A percentile compares a stretch with the other conserved stretches of the same genome.
Conservation (phyloP, 2,113 vertebrate genomes). For the Nothoprocta perdicaria region DNA sequence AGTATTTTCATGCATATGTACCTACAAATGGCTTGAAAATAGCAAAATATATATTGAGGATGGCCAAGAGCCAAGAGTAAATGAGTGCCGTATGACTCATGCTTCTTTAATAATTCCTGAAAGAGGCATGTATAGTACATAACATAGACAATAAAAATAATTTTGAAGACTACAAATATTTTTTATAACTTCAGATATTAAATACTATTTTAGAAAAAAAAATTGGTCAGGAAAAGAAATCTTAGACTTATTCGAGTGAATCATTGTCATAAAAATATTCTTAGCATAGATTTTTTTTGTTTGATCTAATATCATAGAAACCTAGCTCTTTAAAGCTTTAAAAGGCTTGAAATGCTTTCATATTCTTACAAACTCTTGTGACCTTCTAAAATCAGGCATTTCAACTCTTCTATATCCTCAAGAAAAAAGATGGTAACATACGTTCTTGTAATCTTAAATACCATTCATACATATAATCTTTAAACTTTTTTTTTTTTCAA, state of each 20-base stretch:
- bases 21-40: conserved; percentile 77
- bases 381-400: conserved; percentile 44
- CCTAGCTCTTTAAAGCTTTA: conserved; percentile 46
- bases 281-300: conserved; percentile 65
- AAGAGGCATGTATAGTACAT: conserved; percentile 73
- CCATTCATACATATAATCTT: neutral
- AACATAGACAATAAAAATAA: conserved; percentile 77
- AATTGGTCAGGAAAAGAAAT: conserved; percentile 70
- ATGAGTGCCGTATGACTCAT: conserved; percentile 64
- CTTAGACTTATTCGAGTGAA: conserved; percentile 61
- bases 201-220: conserved; percentile 78
- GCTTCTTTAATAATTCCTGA: conserved; percentile 75
- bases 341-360: conserved; percentile 57
- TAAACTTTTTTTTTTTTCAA: neutral
- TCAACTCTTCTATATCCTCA: conserved; percentile 42
- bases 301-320: conserved; percentile 65
- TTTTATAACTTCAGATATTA: conserved; percentile 82
- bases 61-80: conserved; percentile 59
- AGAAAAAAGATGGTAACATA: neutral
- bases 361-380: conserved; percentile 40
- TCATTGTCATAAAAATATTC: conserved; percentile 66
- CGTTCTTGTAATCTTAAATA: neutral
- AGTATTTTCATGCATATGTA: conserved; percentile 75
- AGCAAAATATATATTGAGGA: conserved; percentile 72
- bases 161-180: conserved; percentile 82